Base-by-base conservation (phyloP, 2,888 invertebrate species). In the Entomobrya proxima region DNA sequence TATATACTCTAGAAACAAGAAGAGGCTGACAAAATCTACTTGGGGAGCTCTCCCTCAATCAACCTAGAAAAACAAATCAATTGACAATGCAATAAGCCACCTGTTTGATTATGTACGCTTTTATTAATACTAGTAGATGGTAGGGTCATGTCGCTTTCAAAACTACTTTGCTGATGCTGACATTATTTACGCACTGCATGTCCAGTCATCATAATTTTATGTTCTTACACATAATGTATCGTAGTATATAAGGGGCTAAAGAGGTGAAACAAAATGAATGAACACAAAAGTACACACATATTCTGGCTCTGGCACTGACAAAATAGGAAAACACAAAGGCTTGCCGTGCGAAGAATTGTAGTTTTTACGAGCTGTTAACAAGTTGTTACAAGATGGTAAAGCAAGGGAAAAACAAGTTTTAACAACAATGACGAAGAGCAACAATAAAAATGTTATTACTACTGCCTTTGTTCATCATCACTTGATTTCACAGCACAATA, bases 301-400 rank as follows among this genome's bases (percentile, higher is more conserved):
- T n/a, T n/a, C n/a, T n/a, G n/a, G n/a, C 50, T 13, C 9, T 18
- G 18, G 9, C 9, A 52, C 21, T 37, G 21, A 35, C 50, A 75
- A 32, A 37, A 37, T n/a, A n/a, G n/a, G n/a, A 52, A 2, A 52
- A 52, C 50, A 52, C 21, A 52, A 52, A 52, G 50, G 50, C 50
- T 21, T 52, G 50, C 50, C 50, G 18, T 52, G 55, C 6, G n/a
- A n/a, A 50, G 21, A 76, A 40, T 47, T 15, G 44, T 37, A 21
- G n/a, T 61, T 40, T 72, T 47, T 55, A 76, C 75, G 61, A 77
- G 40, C 61, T 77, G 77, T 77, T 77, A 77, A 77, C 77, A 77
- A 77, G 58, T 44, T 75, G 52, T 74, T 52, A 75, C 55, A 55
- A 75, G 27, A 61, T 15, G 50, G 50, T 21, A 52, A 52, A 52